Evolutionary conservation across 2,113 vertebrate genomes (phyloP).

Genomic region (Tupaia chinensis): DNA sequence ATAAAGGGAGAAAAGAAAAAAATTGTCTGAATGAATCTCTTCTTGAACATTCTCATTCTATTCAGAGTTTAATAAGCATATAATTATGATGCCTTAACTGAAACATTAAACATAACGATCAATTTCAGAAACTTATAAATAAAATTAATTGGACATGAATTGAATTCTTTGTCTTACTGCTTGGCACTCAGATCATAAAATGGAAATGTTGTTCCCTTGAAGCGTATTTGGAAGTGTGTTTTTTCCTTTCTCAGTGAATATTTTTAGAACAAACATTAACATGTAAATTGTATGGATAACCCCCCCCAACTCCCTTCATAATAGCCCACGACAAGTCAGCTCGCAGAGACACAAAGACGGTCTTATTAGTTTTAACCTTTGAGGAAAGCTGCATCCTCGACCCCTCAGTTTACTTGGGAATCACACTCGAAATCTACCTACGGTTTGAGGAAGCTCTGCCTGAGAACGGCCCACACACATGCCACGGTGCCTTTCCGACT

Average conservation of each 20-base stretch:
- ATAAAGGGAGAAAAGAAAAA: slow-evolving; percentile 63
- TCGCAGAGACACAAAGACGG: slow-evolving; percentile 74
- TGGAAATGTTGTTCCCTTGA: slow-evolving; percentile 66
- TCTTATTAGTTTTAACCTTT: slow-evolving; percentile 79
- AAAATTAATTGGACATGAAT: slow-evolving; percentile 79
- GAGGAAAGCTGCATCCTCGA: slow-evolving; percentile 55
- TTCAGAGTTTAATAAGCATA: slow-evolving; percentile 70
- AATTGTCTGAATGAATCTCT: slow-evolving; percentile 56
- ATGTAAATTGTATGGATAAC: slow-evolving; percentile 75
- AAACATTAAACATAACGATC: slow-evolving; percentile 69
- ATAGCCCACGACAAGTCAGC: slow-evolving; percentile 78
- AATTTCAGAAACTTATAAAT: slow-evolving; percentile 75
- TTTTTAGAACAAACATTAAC: slow-evolving; percentile 83
- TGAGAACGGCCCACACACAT: not conserved
- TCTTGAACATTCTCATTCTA: slow-evolving; percentile 77
- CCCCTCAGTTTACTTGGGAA: slow-evolving; percentile 58
- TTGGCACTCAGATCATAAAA: slow-evolving; percentile 77
- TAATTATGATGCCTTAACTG: slow-evolving; percentile 79
- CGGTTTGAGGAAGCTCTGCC: not conserved
- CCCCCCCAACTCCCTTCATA: slow-evolving; percentile 33
- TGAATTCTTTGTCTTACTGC: slow-evolving; percentile 59
- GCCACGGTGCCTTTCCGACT: slow-evolving; percentile 19
- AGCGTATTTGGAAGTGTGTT: slow-evolving; percentile 73
- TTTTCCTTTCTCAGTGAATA: slow-evolving; percentile 77
- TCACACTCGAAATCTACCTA: slow-evolving; percentile 39